Percentiles rank a stretch among this genome's conserved stretches.
Conservation (phyloP, 1,140 invertebrate genomes). For the Drosophila tsacasi region DNA sequence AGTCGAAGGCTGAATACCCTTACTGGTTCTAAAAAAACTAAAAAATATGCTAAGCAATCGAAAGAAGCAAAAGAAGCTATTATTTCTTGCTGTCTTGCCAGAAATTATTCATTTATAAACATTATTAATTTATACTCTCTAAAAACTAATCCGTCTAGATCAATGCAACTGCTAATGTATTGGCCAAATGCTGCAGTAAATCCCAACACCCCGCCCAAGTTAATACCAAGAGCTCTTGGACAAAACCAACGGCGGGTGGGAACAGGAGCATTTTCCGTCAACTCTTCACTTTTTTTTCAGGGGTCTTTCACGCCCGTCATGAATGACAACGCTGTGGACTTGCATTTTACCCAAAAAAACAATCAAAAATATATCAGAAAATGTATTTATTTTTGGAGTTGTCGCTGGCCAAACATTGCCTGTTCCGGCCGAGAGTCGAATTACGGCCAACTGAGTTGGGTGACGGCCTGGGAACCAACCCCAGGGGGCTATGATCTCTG, state of each 20-base stretch:
- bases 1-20: neutral
- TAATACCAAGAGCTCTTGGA: neutral
- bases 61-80: too few relatives aligned
- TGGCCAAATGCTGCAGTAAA: neutral
- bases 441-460: slow-evolving; percentile 9
- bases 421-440: slow-evolving; percentile 11
- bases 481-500: slow-evolving; percentile 4
- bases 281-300: slow-evolving; percentile 30
- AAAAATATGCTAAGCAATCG: neutral
- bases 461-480: slow-evolving; percentile 22
- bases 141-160: neutral
- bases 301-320: slow-evolving; percentile 63
- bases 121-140: too few relatives aligned
- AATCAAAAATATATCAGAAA: neutral
- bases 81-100: neutral
- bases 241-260: neutral
- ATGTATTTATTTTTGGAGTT: neutral
- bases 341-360: slow-evolving; percentile 41
- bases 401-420: neutral
- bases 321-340: slow-evolving; percentile 50
- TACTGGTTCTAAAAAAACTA: neutral
- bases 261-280: slow-evolving; percentile 16
- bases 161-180: neutral
- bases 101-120: too few relatives aligned
- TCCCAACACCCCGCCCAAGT: neutral